These are phyloP conservation scores for Scaptomyza graminum DNA, from an alignment of 1,140 invertebrate genomes.

Conservation along the genomic window DNA sequence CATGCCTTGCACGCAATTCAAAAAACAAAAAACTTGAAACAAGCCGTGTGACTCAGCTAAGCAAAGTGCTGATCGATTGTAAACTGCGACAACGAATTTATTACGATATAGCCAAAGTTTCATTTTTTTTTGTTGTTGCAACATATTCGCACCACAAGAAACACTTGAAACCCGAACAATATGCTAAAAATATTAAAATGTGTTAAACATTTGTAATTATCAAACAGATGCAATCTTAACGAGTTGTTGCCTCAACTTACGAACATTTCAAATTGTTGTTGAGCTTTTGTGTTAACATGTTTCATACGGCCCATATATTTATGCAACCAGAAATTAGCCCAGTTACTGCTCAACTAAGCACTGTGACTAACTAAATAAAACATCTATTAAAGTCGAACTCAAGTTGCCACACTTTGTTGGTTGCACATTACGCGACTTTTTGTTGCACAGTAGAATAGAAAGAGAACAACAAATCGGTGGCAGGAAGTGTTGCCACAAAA, in stretches of 20 bases:
- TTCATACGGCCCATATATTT: too few relatives aligned
- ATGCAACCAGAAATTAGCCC: neutral
- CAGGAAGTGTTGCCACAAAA: conserved; percentile 9
- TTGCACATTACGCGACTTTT: conserved; percentile 40
- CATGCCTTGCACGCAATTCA: conserved; percentile 27
- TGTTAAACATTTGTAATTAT: neutral
- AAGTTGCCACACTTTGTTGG: too few relatives aligned
- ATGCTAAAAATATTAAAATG: neutral
- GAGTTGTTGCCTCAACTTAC: neutral
- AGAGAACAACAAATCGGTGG: conserved; percentile 10
- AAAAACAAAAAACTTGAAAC: conserved; percentile 8
- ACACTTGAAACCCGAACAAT: neutral
- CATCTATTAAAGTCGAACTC: too few relatives aligned
- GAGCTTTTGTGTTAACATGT: neutral
- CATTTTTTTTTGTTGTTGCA: neutral
- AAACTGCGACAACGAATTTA: neutral
- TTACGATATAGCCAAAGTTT: neutral
- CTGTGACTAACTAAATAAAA: conserved; percentile 8
- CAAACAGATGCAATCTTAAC: neutral
- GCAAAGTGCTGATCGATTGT: conserved; percentile 21
- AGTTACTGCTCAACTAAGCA: neutral
- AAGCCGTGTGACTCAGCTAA: conserved; percentile 21
- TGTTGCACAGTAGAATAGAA: conserved; percentile 37
- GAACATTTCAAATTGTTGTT: neutral
- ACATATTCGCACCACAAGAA: conserved; percentile 8